These are phyloP conservation scores for Elymnias hypermnestra DNA, from an alignment of 1,140 invertebrate species.

Conservation along the genomic window DNA sequence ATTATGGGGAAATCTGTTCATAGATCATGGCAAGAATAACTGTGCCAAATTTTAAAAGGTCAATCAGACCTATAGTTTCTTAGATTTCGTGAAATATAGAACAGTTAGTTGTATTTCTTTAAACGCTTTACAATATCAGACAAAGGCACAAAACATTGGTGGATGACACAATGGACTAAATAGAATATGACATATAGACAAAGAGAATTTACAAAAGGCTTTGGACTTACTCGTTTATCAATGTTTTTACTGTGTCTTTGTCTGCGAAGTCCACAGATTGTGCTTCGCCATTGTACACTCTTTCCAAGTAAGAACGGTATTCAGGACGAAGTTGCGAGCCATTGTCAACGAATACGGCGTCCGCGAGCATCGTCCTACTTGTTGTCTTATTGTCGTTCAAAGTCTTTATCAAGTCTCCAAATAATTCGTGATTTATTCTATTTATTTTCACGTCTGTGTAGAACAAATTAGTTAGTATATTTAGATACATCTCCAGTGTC, in stretches of 20 bases:
- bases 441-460: slow-evolving; percentile 73
- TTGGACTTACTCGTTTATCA: slow-evolving; percentile 77
- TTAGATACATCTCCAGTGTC: no score
- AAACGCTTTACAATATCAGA: no score
- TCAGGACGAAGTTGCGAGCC: slow-evolving; percentile 73
- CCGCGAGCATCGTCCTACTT: slow-evolving; percentile 67
- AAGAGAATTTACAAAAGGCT: background rate
- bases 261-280: slow-evolving; percentile 78
- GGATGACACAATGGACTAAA: slow-evolving; percentile 4
- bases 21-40: no score
- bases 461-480: background rate
- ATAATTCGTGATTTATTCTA: slow-evolving; percentile 78
- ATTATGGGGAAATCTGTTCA: no score
- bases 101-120: no score
- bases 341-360: slow-evolving; percentile 78
- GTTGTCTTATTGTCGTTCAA: slow-evolving; percentile 44
- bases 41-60: no score
- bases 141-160: no score
- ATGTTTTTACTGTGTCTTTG: slow-evolving; percentile 53
- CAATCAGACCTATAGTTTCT: no score
- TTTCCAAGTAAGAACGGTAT: slow-evolving; percentile 70
- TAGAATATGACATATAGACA: no score
- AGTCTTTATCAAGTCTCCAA: slow-evolving; percentile 71
- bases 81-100: no score
- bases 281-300: slow-evolving; percentile 77